phyloP scores from a whole-genome alignment of 2,888 invertebrate species.

The Drosophila lacicola region DNA sequence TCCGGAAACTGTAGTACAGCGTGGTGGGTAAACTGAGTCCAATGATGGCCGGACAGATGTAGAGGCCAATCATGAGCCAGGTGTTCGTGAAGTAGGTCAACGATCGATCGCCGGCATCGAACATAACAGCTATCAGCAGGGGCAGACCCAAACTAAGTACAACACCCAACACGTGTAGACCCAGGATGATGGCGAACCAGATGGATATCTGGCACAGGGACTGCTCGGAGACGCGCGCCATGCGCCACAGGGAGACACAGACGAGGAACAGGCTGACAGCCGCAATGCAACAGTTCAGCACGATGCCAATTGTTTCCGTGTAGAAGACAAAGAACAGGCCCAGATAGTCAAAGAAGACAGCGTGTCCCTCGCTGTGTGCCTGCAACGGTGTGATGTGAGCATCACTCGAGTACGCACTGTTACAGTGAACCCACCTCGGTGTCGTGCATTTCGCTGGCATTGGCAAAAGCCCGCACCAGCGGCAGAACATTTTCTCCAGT shows the following conservation, averaged over 20 bases:
- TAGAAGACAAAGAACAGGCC: constrained; percentile 89
- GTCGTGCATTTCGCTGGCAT: constrained; percentile 82
- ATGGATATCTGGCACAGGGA: constrained; percentile 61
- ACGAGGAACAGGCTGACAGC: constrained; percentile 80
- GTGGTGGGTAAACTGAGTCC: constrained; percentile 77
- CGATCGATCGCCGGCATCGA: constrained; percentile 83
- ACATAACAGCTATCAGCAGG: constrained; percentile 81
- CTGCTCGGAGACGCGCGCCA: constrained; percentile 69
- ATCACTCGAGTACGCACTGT: neutral
- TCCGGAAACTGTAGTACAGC: constrained; percentile 75
- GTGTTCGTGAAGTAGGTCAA: constrained; percentile 88
- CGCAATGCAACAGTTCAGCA: constrained; percentile 83
- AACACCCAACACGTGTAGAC: constrained; percentile 78
- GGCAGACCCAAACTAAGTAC: constrained; percentile 78
- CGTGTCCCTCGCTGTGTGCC: constrained; percentile 84
- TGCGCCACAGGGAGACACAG: constrained; percentile 71
- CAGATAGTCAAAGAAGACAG: constrained; percentile 91
- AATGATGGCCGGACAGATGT: constrained; percentile 81
- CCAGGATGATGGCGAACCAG: constrained; percentile 72
- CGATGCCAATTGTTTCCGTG: constrained; percentile 85
- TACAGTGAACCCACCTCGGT: constrained; percentile 64
- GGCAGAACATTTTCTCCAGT: constrained; percentile 90
- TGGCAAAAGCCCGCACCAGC: constrained; percentile 86
- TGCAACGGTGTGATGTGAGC: constrained; percentile 51
- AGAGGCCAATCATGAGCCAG: constrained; percentile 85